A percentile compares a stretch with the other conserved stretches of the same genome.
These are phyloP conservation scores for Phalacrocorax brasilianus DNA, from an alignment of 2,113 vertebrate species.

Conservation along the genomic window DNA sequence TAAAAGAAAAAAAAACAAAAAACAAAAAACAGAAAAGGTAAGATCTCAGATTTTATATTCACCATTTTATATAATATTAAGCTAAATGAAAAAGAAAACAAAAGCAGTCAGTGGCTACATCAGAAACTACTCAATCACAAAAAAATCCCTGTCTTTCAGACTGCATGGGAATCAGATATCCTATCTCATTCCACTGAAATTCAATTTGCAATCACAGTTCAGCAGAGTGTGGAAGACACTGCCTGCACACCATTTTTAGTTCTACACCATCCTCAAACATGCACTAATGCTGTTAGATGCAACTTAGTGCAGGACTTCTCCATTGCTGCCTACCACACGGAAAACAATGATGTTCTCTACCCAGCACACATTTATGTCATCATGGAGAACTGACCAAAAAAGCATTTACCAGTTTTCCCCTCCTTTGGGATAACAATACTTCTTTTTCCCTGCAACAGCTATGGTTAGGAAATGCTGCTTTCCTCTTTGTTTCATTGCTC, in stretches of 20 bases:
- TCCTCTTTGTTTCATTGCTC: background rate
- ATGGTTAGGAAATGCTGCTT: background rate
- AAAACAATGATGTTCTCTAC: background rate
- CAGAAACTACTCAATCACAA: background rate
- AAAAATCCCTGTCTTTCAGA: background rate
- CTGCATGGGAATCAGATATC: background rate
- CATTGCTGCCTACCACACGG: accelerated
- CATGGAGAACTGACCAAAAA: background rate
- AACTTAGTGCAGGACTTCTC: background rate
- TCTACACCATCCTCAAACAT: background rate
- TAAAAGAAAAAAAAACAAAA: background rate
- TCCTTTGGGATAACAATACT: background rate
- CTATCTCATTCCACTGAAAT: background rate
- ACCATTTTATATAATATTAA: background rate
- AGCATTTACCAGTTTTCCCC: background rate
- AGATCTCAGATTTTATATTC: background rate
- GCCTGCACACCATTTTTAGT: accelerated
- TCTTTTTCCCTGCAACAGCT: background rate
- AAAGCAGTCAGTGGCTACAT: background rate
- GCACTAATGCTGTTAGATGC: background rate
- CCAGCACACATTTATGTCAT: background rate
- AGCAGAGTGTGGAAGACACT: background rate
- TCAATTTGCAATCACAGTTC: background rate
- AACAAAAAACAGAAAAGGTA: background rate
- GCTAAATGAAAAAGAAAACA: background rate